A percentile compares a stretch with the other conserved stretches of the same genome.
These are phyloP conservation scores for Aproaerema taeniolella DNA, from an alignment of 2,888 invertebrate genomes.

Conservation along the genomic window DNA sequence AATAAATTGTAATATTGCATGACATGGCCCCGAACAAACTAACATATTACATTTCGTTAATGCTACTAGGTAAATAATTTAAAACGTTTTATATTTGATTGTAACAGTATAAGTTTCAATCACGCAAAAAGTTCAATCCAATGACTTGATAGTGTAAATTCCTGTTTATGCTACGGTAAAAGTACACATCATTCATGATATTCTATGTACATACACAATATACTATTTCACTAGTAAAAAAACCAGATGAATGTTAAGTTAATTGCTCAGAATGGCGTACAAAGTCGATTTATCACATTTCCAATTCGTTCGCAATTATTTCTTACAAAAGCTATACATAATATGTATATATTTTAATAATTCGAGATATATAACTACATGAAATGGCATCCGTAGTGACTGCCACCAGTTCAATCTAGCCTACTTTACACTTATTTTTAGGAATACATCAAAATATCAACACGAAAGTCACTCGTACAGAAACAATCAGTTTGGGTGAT, in stretches of 20 bases:
- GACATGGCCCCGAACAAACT: neutral
- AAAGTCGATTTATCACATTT: slow-evolving; percentile 41
- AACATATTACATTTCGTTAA: slow-evolving; percentile 1
- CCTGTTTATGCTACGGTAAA: too few species aligned
- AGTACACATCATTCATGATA: too few species aligned
- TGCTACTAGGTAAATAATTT: too few species aligned
- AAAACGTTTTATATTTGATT: too few species aligned
- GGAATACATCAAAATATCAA: slow-evolving; percentile 1
- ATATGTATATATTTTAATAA: slow-evolving; percentile 36
- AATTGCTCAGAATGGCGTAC: slow-evolving; percentile 22
- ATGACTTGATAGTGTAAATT: neutral
- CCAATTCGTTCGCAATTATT: slow-evolving; percentile 35
- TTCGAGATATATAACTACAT: slow-evolving; percentile 35
- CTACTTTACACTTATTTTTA: slow-evolving; percentile 6
- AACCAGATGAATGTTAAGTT: too few species aligned
- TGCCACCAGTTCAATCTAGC: neutral
- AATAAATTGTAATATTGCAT: neutral
- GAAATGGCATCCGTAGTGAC: neutral
- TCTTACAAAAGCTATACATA: slow-evolving; percentile 38
- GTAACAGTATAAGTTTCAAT: slow-evolving; percentile 10
- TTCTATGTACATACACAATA: too few species aligned
- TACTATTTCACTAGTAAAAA: too few species aligned
- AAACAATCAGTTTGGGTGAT: too few species aligned
- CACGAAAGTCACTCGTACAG: neutral
- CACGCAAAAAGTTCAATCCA: slow-evolving; percentile 12